These are phyloP conservation scores for Phymastichus coffea DNA, from an alignment of 1,140 invertebrate species.

Conservation along the genomic window DNA sequence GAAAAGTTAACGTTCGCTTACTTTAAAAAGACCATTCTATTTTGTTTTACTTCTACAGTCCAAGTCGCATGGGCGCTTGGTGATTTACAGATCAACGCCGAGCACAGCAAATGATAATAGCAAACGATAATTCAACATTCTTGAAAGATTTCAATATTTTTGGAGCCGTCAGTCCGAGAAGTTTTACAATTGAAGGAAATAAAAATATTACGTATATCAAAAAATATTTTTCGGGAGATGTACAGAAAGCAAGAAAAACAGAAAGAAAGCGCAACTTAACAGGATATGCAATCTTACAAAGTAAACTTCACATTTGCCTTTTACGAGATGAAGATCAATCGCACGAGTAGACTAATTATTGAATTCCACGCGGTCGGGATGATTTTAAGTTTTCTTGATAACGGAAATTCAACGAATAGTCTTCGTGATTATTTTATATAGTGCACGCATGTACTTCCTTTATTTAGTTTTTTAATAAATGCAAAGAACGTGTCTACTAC, in stretches of 20 bases:
- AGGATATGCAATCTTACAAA: too few species aligned
- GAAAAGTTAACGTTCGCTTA: neutral
- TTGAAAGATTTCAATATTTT: too few species aligned
- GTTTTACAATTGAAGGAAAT: too few species aligned
- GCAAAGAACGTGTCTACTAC: too few species aligned
- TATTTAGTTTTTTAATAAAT: too few species aligned
- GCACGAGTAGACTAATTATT: neutral
- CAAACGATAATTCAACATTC: too few species aligned
- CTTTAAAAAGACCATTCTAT: too few species aligned
- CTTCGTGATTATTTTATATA: neutral
- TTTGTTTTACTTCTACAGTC: slow-evolving; percentile 2
- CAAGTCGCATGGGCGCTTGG: slow-evolving; percentile 12
- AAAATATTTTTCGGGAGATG: slow-evolving; percentile 1
- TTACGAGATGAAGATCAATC: neutral
- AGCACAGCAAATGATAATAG: too few species aligned
- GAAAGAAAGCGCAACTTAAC: too few species aligned
- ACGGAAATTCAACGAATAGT: neutral
- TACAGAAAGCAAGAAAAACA: neutral
- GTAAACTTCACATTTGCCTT: slow-evolving; percentile 14
- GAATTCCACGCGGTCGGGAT: neutral
- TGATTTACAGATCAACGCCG: neutral
- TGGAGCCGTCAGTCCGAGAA: too few species aligned
- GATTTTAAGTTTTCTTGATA: neutral
- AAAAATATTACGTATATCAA: neutral
- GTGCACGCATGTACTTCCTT: too few species aligned